Conservation (phyloP, 2,888 invertebrate species). For the Priocnemis perturbator region DNA sequence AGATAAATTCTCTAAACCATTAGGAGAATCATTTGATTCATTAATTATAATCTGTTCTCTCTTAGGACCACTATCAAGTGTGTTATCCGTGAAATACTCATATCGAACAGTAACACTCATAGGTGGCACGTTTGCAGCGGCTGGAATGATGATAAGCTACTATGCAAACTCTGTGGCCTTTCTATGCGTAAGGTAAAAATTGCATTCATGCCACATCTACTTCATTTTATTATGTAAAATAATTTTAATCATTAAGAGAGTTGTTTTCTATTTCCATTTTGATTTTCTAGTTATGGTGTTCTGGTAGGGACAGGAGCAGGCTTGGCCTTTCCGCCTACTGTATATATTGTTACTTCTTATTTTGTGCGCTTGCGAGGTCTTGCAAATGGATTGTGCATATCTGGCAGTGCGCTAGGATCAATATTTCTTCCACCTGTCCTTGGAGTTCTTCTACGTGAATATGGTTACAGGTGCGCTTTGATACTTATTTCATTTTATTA, state of each 20-base stretch:
- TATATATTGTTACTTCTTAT: conserved; percentile 92
- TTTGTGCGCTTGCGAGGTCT: conserved; percentile 87
- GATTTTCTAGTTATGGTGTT: conserved; percentile 83
- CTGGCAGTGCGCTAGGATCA: conserved; percentile 90
- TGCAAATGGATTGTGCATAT: conserved; percentile 92
- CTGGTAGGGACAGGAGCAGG: conserved; percentile 91
- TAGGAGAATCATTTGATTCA: too few species aligned
- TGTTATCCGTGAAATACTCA: conserved; percentile 89
- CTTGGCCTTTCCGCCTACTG: conserved; percentile 90
- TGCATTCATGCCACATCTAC: not conserved
- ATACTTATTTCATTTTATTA: conserved; percentile 3
- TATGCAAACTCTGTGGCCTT: conserved; percentile 88
- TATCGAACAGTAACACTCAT: conserved; percentile 89
- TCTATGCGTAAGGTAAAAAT: conserved; percentile 83
- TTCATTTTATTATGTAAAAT: not conserved
- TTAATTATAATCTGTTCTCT: conserved; percentile 18
- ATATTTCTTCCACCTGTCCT: conserved; percentile 89
- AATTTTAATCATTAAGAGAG: not conserved
- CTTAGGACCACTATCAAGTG: conserved; percentile 89
- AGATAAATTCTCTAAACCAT: not conserved
- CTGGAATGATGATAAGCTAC: conserved; percentile 89
- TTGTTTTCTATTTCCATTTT: not conserved
- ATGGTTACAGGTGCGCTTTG: conserved; percentile 83
- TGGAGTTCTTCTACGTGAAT: conserved; percentile 82
- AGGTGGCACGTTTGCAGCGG: conserved; percentile 88